Conservation (phyloP, 2,113 vertebrate genomes). For the Neopipo cinnamomea region DNA sequence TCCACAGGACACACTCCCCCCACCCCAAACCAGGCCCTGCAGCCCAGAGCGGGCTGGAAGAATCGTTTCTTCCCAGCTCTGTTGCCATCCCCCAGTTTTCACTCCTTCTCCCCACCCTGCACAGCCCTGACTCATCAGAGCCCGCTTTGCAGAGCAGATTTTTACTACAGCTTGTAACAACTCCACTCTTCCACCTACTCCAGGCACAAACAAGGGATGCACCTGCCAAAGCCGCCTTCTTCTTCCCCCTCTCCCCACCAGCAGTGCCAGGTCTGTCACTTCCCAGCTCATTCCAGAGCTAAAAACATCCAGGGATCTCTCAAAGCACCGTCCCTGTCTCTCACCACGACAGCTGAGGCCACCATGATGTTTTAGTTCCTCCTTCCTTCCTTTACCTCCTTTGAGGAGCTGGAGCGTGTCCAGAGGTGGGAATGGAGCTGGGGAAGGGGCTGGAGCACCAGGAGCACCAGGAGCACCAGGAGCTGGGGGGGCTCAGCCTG, state of each 20-base stretch:
- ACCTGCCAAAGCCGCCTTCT: background rate
- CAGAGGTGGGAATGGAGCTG: background rate
- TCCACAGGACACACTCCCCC: background rate
- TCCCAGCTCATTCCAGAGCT: background rate
- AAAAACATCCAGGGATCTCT: background rate
- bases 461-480: background rate
- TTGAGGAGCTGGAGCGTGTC: background rate
- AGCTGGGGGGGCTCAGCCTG: no score
- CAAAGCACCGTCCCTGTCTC: background rate
- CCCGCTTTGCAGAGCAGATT: background rate
- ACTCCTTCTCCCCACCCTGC: background rate
- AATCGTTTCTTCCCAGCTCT: background rate
- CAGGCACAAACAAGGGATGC: background rate
- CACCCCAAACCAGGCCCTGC: no score
- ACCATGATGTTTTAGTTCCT: background rate
- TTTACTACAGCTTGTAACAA: background rate
- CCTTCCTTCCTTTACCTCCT: background rate
- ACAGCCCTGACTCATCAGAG: background rate
- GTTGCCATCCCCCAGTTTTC: background rate
- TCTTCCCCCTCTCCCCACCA: background rate
- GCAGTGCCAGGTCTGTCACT: background rate
- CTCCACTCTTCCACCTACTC: background rate
- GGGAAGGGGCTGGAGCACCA: background rate
- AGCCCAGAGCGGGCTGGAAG: background rate
- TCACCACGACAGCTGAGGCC: background rate